Base-by-base conservation (phyloP, 2,888 invertebrate species). In the Eupithecia centaureata region DNA sequence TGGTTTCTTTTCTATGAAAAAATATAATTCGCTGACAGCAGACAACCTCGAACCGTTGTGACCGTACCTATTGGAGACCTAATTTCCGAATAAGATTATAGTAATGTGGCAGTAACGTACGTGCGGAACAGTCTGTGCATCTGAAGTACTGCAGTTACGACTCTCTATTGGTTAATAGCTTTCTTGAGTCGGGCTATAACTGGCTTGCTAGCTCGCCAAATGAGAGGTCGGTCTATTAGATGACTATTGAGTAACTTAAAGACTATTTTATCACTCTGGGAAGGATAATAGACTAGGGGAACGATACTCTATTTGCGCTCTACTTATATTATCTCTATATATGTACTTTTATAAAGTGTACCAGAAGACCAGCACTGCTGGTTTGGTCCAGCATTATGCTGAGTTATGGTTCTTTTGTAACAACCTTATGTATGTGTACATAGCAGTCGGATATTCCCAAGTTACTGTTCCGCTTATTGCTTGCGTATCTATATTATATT, bases 41-140 rank as follows among this genome's bases (percentile, higher is more conserved):
- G 22, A 22, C 18, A 47, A 47, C 47, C 47, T 47, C 47, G 42
- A 42, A 42, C 18, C 18, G 47, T 47, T 47, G 47, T 30, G 28
- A 57, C 22, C 7, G 57, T 57, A 57, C 57, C 57, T 57, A 57
- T 57, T 57, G 76, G 76, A 77, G 74, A 80, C 75, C 78, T 79
- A 82, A 82, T 84, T 83, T 80, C 33, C 59, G 67, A 73, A 77
- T 73, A 64, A 74, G 76, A 79, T 78, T 79, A 79, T 81, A 75
- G 67, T 77, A 77, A 79, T 77, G 73, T 72, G 70, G 61, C 47
- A 73, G 73, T 77, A 68, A 67, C 62, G 57, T 35, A 52, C 63
- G 59, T 58, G 63, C 33, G 22, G 66, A 70, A 63, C 61, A 58
- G 60, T 28, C 63, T 66, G 51, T 65, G 69, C 66, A 64, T 64